Evolutionary conservation across 2,888 invertebrate genomes (phyloP), one percentile per base, ranked within the genome.

Genomic region (Drosophila barbarae): DNA sequence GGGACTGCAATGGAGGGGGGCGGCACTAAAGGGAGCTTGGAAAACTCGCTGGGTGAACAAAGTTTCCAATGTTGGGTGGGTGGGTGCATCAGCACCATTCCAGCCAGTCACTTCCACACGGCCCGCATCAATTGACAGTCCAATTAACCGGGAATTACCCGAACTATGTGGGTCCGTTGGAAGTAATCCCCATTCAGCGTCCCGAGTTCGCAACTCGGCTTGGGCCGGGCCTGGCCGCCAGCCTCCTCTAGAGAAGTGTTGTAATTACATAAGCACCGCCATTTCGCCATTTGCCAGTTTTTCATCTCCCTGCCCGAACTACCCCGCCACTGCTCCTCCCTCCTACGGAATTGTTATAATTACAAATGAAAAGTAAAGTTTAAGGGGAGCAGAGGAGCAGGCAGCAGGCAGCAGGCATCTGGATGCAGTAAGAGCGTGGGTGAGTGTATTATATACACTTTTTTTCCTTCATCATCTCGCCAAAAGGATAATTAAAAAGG

Each of bases 91-190:
- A 4, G 18, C 39, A 18, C 26, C 32, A 10, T 38, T 56, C 28
- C 41, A 15, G n/a, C 8, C 42, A 1, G 15, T 39, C 47, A 18
- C 26, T 18, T 32, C 15, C 49, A 47, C 46, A 47, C n/a, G 12
- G 5, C 13, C 42, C 38, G 35, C 46, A 46, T 58, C 67, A 58
- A 52, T 68, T 67, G 50, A 46, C 69, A 69, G 57, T 69, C 58
- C 54, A 66, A 52, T 51, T 54, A 59, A 64, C 61, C 64, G 64
- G 64, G 63, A 63, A 63, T 63, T 63, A 63, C 63, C 50, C 30
- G 63, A 51, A 51, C 50, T 63, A 63, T 63, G 41, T 63, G 63
- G 64, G 56, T 64, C 65, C 53, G 30, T 36, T 64, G 64, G 68
- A 56, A 67, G 50, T 38, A 67, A 56, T 67, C 67, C 67, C 55